Percentiles rank a stretch among this genome's conserved stretches.
Conservation (phyloP, 2,797 vertebrate genomes). For the Choloepus didactylus region DNA sequence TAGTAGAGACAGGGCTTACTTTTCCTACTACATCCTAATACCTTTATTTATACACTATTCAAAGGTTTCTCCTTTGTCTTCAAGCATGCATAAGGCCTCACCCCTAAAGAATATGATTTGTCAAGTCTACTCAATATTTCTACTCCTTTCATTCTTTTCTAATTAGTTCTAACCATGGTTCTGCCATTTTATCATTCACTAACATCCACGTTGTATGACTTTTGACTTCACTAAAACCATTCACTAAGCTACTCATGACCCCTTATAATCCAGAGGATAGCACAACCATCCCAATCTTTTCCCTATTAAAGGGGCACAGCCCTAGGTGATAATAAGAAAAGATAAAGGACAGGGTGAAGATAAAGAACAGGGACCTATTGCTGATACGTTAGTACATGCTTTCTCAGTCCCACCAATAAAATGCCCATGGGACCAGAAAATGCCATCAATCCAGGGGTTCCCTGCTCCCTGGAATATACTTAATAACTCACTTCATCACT, state of each 20-base stretch:
- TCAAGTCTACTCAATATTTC: background rate
- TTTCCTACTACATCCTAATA: background rate
- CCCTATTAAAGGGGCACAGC: background rate
- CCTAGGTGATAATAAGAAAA: background rate
- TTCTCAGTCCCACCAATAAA: background rate
- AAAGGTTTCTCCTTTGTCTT: background rate
- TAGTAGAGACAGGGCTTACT: background rate
- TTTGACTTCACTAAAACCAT: background rate
- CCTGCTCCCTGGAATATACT: background rate
- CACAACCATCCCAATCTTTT: background rate
- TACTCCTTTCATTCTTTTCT: background rate
- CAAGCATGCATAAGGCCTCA: background rate
- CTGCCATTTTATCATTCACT: background rate
- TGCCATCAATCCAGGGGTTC: background rate
- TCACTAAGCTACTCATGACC: background rate
- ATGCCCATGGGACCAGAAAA: background rate
- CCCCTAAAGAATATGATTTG: background rate
- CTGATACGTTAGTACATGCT: background rate
- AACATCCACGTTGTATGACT: background rate
- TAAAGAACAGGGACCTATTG: background rate
- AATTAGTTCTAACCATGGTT: background rate
- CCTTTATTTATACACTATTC: background rate
- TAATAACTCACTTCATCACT: background rate
- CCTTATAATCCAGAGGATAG: background rate
- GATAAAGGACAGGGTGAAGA: background rate